A percentile compares a stretch with the other conserved stretches of the same genome.
Evolutionary conservation across 2,797 vertebrate genomes (phyloP).

Genomic region (Pseudotriccus pelzelni): DNA sequence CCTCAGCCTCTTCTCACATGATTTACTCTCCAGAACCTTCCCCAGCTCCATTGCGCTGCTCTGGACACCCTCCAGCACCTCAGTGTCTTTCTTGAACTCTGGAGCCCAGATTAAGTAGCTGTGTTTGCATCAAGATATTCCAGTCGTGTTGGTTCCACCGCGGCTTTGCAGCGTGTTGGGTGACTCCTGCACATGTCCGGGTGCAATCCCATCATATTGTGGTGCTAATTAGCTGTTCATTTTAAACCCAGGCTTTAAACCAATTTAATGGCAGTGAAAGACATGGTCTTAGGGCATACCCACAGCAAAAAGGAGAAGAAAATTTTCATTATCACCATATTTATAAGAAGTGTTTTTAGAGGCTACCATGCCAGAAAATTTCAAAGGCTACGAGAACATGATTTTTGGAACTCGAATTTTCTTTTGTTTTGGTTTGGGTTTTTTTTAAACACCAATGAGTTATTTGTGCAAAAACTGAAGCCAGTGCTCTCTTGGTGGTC

Average conservation of each 20-base stretch:
- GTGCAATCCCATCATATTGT: background rate
- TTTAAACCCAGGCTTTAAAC: background rate
- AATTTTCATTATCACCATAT: background rate
- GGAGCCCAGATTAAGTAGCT: background rate
- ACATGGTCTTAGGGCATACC: background rate
- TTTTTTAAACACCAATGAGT: background rate
- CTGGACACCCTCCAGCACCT: background rate
- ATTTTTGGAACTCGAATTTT: background rate
- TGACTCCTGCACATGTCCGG: background rate
- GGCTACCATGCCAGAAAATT: background rate
- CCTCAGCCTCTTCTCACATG: background rate
- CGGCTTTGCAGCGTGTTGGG: background rate
- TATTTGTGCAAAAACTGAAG: background rate
- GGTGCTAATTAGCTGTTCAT: background rate
- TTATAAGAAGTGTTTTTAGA: background rate
- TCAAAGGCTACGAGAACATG: background rate
- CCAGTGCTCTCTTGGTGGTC: background rate
- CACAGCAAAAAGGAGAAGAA: background rate
- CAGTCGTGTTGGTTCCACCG: rapidly evolving
- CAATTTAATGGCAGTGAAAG: background rate
- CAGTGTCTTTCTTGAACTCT: too few species aligned
- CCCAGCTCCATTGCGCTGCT: background rate
- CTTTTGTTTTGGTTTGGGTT: background rate
- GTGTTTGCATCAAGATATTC: background rate
- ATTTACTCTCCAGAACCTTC: background rate